Evolutionary conservation across 2,797 vertebrate genomes (phyloP).

Genomic region (Uromys caudimaculatus): DNA sequence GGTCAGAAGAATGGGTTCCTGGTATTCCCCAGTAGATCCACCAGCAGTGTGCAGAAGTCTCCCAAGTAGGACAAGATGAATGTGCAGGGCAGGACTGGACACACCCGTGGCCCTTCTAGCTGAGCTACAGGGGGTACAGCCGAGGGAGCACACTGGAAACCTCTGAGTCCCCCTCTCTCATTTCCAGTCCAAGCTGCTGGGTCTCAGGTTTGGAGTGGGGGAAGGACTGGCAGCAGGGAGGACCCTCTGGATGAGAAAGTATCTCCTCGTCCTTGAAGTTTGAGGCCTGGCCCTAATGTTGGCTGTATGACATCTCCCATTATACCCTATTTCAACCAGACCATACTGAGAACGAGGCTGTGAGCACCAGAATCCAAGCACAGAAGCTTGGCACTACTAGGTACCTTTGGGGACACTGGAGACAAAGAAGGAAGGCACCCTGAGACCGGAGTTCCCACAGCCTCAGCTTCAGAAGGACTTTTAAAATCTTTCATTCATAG

Average conservation of each 20-base stretch:
- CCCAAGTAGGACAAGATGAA: background rate
- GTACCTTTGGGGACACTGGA: background rate
- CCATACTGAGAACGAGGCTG: background rate
- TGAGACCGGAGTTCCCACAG: background rate
- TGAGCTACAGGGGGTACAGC: background rate
- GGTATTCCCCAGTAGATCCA: background rate
- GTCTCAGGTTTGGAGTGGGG: too few species aligned
- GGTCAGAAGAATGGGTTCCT: background rate
- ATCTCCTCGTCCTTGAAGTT: background rate
- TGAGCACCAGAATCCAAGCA: background rate
- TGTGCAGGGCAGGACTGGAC: background rate
- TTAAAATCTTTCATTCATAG: background rate
- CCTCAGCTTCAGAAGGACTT: background rate
- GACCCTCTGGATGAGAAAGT: background rate
- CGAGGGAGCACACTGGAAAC: background rate
- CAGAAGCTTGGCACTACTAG: background rate
- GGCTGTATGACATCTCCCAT: background rate
- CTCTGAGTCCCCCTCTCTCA: background rate
- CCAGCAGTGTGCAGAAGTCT: background rate
- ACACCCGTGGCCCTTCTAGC: too few species aligned
- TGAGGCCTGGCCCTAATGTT: background rate
- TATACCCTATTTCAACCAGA: background rate
- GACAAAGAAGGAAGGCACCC: background rate
- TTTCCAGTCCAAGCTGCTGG: background rate
- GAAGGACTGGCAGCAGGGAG: background rate